Percentiles rank a stretch among this genome's conserved stretches.
These are phyloP conservation scores for Gallinago media DNA, from an alignment of 2,113 vertebrate species.

Conservation along the genomic window DNA sequence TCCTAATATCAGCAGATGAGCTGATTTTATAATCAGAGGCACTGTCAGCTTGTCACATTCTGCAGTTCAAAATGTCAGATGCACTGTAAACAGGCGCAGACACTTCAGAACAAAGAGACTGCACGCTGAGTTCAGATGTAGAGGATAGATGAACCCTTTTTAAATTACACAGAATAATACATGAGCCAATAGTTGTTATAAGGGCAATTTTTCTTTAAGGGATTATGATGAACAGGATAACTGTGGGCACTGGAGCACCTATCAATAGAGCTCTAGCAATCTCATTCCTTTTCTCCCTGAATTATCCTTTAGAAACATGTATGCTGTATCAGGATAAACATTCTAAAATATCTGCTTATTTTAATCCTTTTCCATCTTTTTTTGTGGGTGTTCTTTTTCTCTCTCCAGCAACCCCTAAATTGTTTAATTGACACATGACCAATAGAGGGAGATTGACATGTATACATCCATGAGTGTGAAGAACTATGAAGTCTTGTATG, in stretches of 20 bases:
- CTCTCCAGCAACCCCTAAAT: background rate
- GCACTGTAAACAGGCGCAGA: slow-evolving; percentile 24
- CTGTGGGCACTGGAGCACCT: background rate
- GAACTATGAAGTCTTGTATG: background rate
- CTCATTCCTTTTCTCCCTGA: background rate
- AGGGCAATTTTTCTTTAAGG: slow-evolving; percentile 29
- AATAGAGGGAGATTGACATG: background rate
- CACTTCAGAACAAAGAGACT: background rate
- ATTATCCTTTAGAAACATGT: background rate
- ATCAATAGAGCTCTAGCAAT: background rate
- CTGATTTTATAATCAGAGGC: slow-evolving; percentile 28
- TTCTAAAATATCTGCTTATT: background rate
- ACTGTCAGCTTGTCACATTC: slow-evolving; percentile 7
- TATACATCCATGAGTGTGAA: background rate
- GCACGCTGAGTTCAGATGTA: background rate
- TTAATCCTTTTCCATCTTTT: background rate
- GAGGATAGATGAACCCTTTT: slow-evolving; percentile 8
- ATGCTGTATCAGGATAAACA: background rate
- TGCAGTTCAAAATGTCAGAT: slow-evolving; percentile 48
- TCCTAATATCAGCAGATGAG: slow-evolving; percentile 6
- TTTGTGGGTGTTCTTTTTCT: background rate
- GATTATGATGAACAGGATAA: background rate
- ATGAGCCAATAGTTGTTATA: slow-evolving; percentile 31
- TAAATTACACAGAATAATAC: slow-evolving; percentile 44
- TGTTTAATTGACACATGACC: background rate